Conservation (phyloP, 2,113 vertebrate species). For the Percina caprodes region DNA sequence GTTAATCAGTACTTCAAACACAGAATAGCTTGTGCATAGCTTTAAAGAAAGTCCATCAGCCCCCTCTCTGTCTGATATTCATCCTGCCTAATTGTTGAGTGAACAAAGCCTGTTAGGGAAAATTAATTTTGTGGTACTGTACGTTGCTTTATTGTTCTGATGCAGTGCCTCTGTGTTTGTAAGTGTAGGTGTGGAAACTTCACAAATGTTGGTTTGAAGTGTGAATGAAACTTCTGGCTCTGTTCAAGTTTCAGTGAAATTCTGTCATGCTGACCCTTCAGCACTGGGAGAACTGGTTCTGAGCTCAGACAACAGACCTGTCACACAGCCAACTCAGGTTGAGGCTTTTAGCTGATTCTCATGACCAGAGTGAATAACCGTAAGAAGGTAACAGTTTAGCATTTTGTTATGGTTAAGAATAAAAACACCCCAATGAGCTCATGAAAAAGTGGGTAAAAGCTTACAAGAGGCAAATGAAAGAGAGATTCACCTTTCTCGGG, state of each 20-base stretch:
- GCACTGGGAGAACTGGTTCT: constrained; percentile 6
- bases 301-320: background rate
- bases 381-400: background rate
- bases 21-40: constrained; percentile 1
- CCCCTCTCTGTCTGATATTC: constrained; percentile 7
- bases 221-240: constrained; percentile 3
- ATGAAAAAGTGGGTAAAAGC: background rate
- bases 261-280: background rate
- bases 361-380: background rate
- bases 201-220: background rate
- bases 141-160: constrained; percentile 31
- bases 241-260: constrained; percentile 18
- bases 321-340: background rate
- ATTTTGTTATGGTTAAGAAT: background rate
- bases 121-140: constrained; percentile 22
- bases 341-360: background rate
- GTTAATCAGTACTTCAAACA: constrained; percentile 1
- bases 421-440: background rate
- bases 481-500: background rate
- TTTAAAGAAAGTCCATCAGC: constrained; percentile 9
- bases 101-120: background rate
- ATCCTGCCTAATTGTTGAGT: background rate
- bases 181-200: constrained; percentile 7
- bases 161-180: background rate
- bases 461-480: background rate